Evolutionary conservation across 2,888 invertebrate species (phyloP), one percentile per base, ranked within the genome.

Genomic region (Quadroppia sp.): DNA sequence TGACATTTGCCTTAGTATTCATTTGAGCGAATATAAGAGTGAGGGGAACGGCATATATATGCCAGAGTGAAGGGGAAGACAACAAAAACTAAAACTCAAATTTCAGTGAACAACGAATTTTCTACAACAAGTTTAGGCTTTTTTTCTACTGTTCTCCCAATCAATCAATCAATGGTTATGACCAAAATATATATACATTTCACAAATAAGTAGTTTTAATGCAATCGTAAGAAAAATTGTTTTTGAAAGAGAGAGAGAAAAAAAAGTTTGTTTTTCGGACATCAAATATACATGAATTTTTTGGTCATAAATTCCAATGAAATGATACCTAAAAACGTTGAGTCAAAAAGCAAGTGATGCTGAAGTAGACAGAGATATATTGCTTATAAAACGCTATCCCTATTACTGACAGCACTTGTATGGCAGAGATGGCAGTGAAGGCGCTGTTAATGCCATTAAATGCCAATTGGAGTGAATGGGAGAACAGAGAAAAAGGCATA

Each of bases 141-240:
- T 32, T 32, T 36, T 61, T 36, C 61, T 25, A 50, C 28, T 53
- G 15, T 61, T 32, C 32, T 61, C 32, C 61, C 61, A 61, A 61
- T 61, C 61, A 61, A 61, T 61, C 61, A 61, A 61, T 61, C 61
- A 61, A 61, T 61, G 61, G 28, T 50, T 23, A 61, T 61, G 61
- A 61, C 61, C 61, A 30, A 61, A 61, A 61, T 36, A 30, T 61
- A 61, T 61, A 36, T 36, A 28, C 20, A n/a, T 61, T 61, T 9
- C 23, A 53, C 3, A 23, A 9, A 53, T 53, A 53, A 53, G 25
- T 53, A 9, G 32, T 36, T 36, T 61, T 36, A 36, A 53, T 61
- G 61, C 61, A 61, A 30, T 36, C 25, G n/a, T 11, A 25, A 53
- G 23, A 53, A 23, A 53, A 53, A 53, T 53, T 53, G 53, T 53